phyloP scores from a whole-genome alignment of 2,797 vertebrate genomes.

The Molossus molossus region DNA sequence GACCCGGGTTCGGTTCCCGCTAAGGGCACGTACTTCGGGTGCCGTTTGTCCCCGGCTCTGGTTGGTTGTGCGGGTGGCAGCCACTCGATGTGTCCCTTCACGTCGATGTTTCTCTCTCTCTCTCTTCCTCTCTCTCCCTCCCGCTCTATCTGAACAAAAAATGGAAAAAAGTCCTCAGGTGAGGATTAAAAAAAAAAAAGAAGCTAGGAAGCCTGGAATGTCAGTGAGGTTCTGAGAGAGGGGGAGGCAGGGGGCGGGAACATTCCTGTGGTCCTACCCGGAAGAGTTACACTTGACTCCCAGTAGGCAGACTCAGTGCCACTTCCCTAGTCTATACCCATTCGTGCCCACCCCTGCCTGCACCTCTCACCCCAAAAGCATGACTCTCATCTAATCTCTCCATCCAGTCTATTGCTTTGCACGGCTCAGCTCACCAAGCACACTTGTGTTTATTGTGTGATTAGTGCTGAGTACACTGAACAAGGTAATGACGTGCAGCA shows the following conservation, averaged over 20 bases:
- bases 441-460: conserved; percentile 86
- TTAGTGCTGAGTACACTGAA: conserved; percentile 87
- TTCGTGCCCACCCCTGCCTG: conserved; percentile 71
- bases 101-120: no score
- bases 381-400: conserved; percentile 85
- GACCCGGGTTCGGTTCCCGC: no score
- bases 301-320: not conserved
- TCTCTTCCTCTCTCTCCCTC: no score
- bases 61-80: no score
- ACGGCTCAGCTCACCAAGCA: conserved; percentile 88
- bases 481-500: conserved; percentile 81
- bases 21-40: no score
- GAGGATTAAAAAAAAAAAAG: not conserved
- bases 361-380: conserved; percentile 79
- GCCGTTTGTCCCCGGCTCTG: no score
- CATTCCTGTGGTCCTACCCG: not conserved
- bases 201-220: not conserved
- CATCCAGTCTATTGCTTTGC: conserved; percentile 87
- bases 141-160: no score
- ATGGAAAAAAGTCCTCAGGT: no score
- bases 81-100: no score
- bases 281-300: not conserved
- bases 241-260: not conserved
- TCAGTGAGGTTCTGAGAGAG: not conserved
- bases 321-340: not conserved